phyloP scores from a whole-genome alignment of 1,140 invertebrate species.

The Steinernema khuongi region DNA sequence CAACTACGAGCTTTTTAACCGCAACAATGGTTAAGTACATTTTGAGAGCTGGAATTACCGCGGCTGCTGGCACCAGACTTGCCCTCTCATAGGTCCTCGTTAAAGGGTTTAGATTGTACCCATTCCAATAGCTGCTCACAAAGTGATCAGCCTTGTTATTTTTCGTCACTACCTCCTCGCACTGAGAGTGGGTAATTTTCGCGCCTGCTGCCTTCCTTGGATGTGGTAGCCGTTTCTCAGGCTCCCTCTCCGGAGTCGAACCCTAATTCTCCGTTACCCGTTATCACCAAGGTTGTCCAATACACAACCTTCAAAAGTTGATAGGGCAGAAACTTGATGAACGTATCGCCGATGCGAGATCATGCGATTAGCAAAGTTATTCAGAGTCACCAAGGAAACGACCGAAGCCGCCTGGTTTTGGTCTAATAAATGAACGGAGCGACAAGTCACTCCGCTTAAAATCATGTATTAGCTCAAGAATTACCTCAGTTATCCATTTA shows the following conservation, averaged over 20 bases:
- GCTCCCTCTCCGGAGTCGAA: slow-evolving; percentile 61
- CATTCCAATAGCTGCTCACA: slow-evolving; percentile 77
- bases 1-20: slow-evolving; percentile 63
- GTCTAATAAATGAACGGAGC: slow-evolving; percentile 51
- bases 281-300: slow-evolving; percentile 73
- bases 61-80: slow-evolving; percentile 65
- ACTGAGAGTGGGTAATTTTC: slow-evolving; percentile 81
- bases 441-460: slow-evolving; percentile 33
- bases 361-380: slow-evolving; percentile 75
- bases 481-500: slow-evolving; percentile 83
- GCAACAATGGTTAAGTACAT: slow-evolving; percentile 63
- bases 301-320: slow-evolving; percentile 73
- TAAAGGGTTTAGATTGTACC: slow-evolving; percentile 81
- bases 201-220: slow-evolving; percentile 84
- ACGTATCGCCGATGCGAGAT: slow-evolving; percentile 70
- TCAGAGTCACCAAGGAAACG: slow-evolving; percentile 68
- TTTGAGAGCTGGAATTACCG: slow-evolving; percentile 67
- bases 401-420: slow-evolving; percentile 44
- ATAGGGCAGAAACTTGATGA: slow-evolving; percentile 82
- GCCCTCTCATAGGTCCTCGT: slow-evolving; percentile 79
- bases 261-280: slow-evolving; percentile 68
- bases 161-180: slow-evolving; percentile 75
- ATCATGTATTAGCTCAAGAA: slow-evolving; percentile 78
- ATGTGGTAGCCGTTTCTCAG: slow-evolving; percentile 81
- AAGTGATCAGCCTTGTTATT: slow-evolving; percentile 77